Base-by-base conservation (phyloP, 2,797 vertebrate genomes). In the Brachyrhaphis roseni region DNA sequence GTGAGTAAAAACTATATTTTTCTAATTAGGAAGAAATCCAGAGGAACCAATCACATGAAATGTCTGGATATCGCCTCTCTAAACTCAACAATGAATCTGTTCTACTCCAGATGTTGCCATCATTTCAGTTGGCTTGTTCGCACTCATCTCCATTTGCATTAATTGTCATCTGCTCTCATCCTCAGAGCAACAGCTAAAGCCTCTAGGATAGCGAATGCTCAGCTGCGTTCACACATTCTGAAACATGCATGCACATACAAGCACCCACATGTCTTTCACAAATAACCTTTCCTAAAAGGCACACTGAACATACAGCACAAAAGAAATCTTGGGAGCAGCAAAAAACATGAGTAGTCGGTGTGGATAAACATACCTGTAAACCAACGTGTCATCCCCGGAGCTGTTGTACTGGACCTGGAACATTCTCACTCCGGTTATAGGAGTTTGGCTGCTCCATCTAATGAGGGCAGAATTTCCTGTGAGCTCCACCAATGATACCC, bases 351-450 rank as follows among this genome's bases (percentile, higher is more conserved):
- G 80, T 4, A 51, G n/a, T 46, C 0, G 57, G 15, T 39, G 45
- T 64, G 70, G 68, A 66, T 0, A 45, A 47, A 91, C 90, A 41
- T 64, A 97, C 96, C 96, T 96, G 95, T 97, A 97, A 74, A 97
- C 94, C 76, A 97, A 89, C 0, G 95, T 93, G 89, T 97, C 95
- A n/a, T 97, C 96, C 5, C 93, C 92, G 5, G 96, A 96, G 90
- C 96, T 96, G 94, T 97, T 97, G 94, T 97, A 97, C 86, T 97
- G 96, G 80, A 97, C 94, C 90, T 97, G 96, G 92, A 95, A 97
- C 96, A 97, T 97, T 87, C 95, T 92, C 77, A 96, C 94, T 82
- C 96, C 95, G 28, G 92, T 87, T 68, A 89, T 89, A 6, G 94
- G 89, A 15, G 93, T 92, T 78, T 96, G 96, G 70, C 93, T 95